A percentile compares a stretch with the other conserved stretches of the same genome.
Conservation (phyloP, 2,797 vertebrate species). For the Onychomys leucogaster region DNA sequence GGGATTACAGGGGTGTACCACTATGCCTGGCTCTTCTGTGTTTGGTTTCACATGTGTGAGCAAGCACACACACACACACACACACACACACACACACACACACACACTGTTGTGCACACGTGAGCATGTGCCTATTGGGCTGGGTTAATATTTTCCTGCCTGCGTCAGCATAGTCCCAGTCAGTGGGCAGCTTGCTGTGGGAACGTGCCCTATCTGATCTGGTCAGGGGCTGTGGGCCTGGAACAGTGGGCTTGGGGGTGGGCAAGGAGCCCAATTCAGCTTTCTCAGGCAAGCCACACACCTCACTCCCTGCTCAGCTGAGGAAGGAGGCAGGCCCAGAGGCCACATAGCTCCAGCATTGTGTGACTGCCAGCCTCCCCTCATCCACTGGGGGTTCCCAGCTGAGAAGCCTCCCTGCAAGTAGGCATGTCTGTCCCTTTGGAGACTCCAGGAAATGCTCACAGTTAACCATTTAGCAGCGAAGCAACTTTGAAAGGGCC, state of each 20-base stretch:
- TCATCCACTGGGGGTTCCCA: background rate
- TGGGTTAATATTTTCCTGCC: constrained; percentile 81
- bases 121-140: constrained; percentile 23
- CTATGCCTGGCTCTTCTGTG: background rate
- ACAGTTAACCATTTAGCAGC: background rate
- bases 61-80: background rate
- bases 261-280: constrained; percentile 69
- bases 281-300: background rate
- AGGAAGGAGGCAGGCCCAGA: constrained; percentile 20
- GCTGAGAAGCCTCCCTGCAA: background rate
- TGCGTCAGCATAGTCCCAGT: constrained; percentile 74
- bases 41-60: constrained; percentile 14
- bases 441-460: background rate
- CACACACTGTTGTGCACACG: background rate
- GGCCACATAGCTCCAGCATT: background rate
- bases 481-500: background rate
- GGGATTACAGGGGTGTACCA: background rate
- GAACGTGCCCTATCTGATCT: constrained; percentile 83
- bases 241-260: constrained; percentile 43
- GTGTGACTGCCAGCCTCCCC: background rate
- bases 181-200: constrained; percentile 57
- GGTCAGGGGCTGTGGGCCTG: constrained; percentile 22
- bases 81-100: too few species aligned
- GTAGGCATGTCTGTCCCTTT: background rate
- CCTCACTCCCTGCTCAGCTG: background rate